Evolutionary conservation across 2,797 vertebrate genomes (phyloP).

Genomic region (Gobio occitaniae): DNA sequence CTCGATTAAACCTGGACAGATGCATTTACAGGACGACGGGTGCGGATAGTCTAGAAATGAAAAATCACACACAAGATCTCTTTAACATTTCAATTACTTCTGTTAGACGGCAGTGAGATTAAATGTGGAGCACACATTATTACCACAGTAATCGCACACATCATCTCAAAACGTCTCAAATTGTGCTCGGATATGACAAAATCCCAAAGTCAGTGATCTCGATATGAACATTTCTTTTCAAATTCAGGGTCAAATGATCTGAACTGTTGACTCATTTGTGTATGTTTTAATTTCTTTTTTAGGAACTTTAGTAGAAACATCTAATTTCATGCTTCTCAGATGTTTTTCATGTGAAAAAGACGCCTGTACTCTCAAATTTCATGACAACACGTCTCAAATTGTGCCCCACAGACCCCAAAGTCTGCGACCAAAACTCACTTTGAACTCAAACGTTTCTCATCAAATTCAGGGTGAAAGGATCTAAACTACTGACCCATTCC

Average conservation of each 20-base stretch:
- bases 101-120: not conserved
- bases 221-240: not conserved
- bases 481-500: no score
- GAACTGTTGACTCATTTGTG: no score
- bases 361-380: no score
- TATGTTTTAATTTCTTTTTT: no score
- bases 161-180: not conserved
- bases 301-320: not conserved
- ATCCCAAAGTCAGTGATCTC: not conserved
- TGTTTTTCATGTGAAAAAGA: not conserved
- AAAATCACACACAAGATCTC: not conserved
- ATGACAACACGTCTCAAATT: not conserved
- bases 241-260: no score
- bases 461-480: no score
- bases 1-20: conserved; percentile 43
- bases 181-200: not conserved
- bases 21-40: conserved; percentile 31
- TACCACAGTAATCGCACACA: not conserved
- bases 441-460: no score
- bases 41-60: not conserved
- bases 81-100: not conserved
- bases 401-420: not conserved
- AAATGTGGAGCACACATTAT: not conserved
- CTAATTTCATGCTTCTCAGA: no score
- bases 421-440: no score